Evolutionary conservation across 2,888 invertebrate species (phyloP).

Genomic region (Andrena dorsata): DNA sequence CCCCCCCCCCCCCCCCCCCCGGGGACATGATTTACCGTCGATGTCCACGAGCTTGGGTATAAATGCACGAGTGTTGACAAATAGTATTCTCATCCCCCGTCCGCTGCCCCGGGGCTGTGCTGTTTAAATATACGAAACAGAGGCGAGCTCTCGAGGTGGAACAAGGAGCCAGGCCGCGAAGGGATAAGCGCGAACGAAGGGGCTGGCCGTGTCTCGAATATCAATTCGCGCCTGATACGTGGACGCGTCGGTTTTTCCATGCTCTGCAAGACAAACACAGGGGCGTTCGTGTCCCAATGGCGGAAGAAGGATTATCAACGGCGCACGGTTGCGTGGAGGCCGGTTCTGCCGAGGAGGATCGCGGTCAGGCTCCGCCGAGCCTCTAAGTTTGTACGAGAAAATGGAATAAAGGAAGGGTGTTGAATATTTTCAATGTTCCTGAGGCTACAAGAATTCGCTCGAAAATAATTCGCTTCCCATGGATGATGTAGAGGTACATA

Average conservation of each 20-base stretch:
- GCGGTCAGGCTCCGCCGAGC: neutral
- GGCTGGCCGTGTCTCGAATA: conserved; percentile 45
- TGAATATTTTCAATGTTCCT: too few relatives aligned
- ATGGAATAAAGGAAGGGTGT: neutral
- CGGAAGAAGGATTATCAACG: conserved; percentile 29
- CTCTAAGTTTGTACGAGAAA: neutral
- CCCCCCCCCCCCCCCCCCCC: conserved; percentile 68
- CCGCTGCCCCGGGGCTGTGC: conserved; percentile 49
- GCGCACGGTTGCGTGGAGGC: neutral
- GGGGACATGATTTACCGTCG: conserved; percentile 74
- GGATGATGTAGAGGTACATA: too few relatives aligned
- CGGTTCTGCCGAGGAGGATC: neutral
- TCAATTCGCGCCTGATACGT: conserved; percentile 44
- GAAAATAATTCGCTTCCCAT: too few relatives aligned
- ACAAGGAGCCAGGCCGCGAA: conserved; percentile 6
- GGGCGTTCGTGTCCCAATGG: neutral
- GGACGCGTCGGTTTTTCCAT: conserved; percentile 31
- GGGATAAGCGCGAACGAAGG: conserved; percentile 23
- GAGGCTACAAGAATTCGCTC: too few relatives aligned
- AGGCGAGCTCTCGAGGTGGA: conserved; percentile 41
- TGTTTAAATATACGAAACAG: conserved; percentile 75
- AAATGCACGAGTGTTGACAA: conserved; percentile 77
- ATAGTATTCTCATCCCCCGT: conserved; percentile 67
- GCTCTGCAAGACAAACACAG: conserved; percentile 48
- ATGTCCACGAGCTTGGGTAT: conserved; percentile 65